These are phyloP conservation scores for Papilio aristodemus DNA, from an alignment of 1,140 invertebrate genomes.

Conservation along the genomic window DNA sequence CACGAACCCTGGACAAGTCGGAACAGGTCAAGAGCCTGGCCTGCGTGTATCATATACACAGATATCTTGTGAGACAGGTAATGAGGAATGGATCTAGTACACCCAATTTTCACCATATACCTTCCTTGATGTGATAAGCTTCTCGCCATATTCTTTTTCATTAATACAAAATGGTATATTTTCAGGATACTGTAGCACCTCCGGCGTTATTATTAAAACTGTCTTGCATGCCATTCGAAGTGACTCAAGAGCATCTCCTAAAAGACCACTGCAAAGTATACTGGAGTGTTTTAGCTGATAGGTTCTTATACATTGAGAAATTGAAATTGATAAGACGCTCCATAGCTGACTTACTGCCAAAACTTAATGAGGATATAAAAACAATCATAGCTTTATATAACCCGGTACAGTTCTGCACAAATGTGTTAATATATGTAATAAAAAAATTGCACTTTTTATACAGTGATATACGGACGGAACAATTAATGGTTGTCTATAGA, in stretches of 20 bases:
- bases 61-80: conserved; percentile 59
- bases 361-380: conserved; percentile 53
- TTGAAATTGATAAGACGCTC: conserved; percentile 50
- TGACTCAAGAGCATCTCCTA: conserved; percentile 44
- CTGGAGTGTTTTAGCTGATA: conserved; percentile 60
- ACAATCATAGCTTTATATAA: conserved; percentile 62
- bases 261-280: conserved; percentile 65
- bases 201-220: conserved; percentile 64
- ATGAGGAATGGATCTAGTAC: no score
- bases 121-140: no score
- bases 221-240: conserved; percentile 68
- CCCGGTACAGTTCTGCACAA: conserved; percentile 52
- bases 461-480: conserved; percentile 39
- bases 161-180: conserved; percentile 17
- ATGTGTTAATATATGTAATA: conserved; percentile 51
- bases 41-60: conserved; percentile 65
- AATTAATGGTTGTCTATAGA: conserved; percentile 45
- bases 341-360: conserved; percentile 57
- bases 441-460: conserved; percentile 65
- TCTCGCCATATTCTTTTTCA: no score
- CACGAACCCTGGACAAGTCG: conserved; percentile 39
- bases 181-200: conserved; percentile 51
- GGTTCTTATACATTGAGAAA: conserved; percentile 61
- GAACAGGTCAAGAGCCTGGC: conserved; percentile 57
- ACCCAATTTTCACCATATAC: no score